Base-by-base conservation (phyloP, 2,888 invertebrate species). In the Drosophila affinis region DNA sequence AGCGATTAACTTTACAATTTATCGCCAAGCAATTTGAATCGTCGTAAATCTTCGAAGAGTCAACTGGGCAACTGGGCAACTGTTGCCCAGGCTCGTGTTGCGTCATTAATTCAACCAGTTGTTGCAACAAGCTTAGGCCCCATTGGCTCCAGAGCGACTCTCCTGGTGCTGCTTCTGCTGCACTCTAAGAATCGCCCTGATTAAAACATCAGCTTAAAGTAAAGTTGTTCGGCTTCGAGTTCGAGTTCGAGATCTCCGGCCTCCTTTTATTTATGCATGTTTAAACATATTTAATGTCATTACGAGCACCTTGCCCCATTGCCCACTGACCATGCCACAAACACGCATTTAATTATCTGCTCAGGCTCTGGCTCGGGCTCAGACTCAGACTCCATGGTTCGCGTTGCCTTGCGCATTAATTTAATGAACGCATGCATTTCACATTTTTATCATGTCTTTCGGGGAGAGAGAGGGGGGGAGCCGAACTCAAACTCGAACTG, bases 61-160 rank as follows among this genome's bases (percentile, higher is more conserved):
- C 49, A 64, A 64, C 55, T 21, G 21, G 21, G 21, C 49, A 64
- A 64, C 55, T 21, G 21, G 21, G 21, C 21, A 21, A 21, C 21
- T 21, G 67, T 53, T 70, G 72, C 72, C 72, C 72, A 72, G 51
- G 64, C 64, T 72, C 57, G 76, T 86, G 88, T 88, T 79, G 88
- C 81, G 78, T 89, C 88, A 88, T 90, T 90, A 89, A 88, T 87
- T 89, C 82, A 85, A 89, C 90, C 79, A 87, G 87, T 82, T 85
- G 87, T 76, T 78, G 87, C 72, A 78, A 84, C 86, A 86, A 69
- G 86, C 70, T 72, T 48, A 27, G 69, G 14, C 69, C 49, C 68
- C 69, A 68, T 58, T 79, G 82, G 84, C 82, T 29, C 29, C 7
- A 7, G 7, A 29, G 9, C 29, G 29, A 29, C 7, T 29, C 29